Evolutionary conservation across 2,113 vertebrate genomes (phyloP).

Genomic region (Xenopus laevis): DNA sequence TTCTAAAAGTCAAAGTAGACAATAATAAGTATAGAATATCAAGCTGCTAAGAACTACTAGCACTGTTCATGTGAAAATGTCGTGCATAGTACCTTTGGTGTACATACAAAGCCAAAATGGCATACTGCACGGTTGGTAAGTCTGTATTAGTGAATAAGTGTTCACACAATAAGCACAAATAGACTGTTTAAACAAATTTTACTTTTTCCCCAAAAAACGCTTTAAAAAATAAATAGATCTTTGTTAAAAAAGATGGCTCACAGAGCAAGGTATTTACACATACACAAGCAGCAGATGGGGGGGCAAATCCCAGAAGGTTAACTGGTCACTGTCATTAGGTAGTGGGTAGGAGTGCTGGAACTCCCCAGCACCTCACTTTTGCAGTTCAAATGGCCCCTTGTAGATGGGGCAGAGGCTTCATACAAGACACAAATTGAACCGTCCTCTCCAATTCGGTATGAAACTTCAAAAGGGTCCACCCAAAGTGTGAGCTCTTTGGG

Average conservation of each 20-base stretch:
- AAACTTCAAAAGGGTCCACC: constrained; percentile 84
- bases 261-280: constrained; percentile 34
- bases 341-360: constrained; percentile 72
- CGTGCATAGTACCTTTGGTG: too few relatives aligned
- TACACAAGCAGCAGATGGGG: constrained; percentile 9
- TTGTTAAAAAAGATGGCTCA: constrained; percentile 24
- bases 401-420: constrained; percentile 52
- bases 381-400: constrained; percentile 66
- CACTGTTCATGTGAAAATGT: too few relatives aligned
- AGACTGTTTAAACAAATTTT: neutral
- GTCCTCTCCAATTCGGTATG: constrained; percentile 81
- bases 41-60: too few relatives aligned
- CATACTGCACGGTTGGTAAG: neutral
- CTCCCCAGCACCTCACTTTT: constrained; percentile 72
- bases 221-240: constrained; percentile 37
- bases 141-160: constrained; percentile 19
- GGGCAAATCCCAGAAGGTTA: constrained; percentile 48
- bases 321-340: constrained; percentile 79
- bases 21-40: too few relatives aligned
- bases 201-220: constrained; percentile 6
- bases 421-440: constrained; percentile 84
- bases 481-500: constrained; percentile 82
- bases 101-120: too few relatives aligned
- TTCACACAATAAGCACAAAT: constrained; percentile 17
- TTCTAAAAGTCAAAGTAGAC: too few relatives aligned